Conservation (phyloP, 2,113 vertebrate genomes). For the Megaceryle maxima region DNA sequence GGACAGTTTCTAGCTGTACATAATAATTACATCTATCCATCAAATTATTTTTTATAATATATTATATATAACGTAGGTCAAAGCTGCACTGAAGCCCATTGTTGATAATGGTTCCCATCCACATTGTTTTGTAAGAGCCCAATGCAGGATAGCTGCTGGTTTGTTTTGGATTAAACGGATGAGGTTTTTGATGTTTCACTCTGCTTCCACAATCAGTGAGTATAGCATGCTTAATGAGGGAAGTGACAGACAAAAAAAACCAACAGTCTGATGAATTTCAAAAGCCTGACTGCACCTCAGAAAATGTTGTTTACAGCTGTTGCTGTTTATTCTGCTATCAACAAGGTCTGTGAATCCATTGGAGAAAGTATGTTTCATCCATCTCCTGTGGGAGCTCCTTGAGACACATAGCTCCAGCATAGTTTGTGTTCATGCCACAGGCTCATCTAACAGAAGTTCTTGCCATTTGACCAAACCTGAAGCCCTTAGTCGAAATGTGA, state of each 20-base stretch:
- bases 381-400: neutral
- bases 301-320: neutral
- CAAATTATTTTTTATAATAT: neutral
- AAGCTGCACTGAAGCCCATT: neutral
- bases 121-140: neutral
- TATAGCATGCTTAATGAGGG: neutral
- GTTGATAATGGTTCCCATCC: neutral
- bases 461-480: neutral
- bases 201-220: neutral
- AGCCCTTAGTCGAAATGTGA: neutral
- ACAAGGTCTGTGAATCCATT: neutral
- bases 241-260: neutral
- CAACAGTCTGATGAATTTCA: neutral
- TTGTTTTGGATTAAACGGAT: neutral
- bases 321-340: neutral
- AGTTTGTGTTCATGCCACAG: neutral
- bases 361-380: accelerated
- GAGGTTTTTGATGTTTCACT: neutral
- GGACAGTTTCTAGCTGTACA: neutral
- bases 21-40: neutral
- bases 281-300: neutral
- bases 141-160: neutral
- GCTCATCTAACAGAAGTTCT: neutral
- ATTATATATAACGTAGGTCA: neutral
- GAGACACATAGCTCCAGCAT: neutral